Conservation (phyloP, 2,888 invertebrate genomes). For the Scaptomyza cyrtandrae region DNA sequence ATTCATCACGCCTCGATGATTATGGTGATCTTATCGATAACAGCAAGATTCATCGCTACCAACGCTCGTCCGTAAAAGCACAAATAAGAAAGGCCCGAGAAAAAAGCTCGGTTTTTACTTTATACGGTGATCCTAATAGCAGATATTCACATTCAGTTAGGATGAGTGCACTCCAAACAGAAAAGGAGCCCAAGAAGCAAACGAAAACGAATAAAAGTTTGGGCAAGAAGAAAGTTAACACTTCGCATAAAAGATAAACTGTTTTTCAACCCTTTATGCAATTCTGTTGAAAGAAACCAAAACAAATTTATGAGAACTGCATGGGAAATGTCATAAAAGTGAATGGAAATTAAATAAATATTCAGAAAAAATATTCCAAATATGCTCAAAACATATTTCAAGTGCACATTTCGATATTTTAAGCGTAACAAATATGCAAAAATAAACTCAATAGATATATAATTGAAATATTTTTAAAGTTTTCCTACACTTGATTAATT, state of each 20-base stretch:
- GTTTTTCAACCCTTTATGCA: conserved; percentile 7
- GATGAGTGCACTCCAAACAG: too few species aligned
- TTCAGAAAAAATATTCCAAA: too few species aligned
- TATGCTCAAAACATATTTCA: neutral
- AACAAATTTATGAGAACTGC: neutral
- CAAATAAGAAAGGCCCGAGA: neutral
- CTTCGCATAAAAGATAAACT: neutral
- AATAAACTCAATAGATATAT: too few species aligned
- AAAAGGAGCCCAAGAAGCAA: too few species aligned
- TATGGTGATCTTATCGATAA: neutral
- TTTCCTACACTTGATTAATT: too few species aligned
- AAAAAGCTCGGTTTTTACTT: neutral
- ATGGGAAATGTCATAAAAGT: neutral
- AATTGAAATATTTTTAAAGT: too few species aligned
- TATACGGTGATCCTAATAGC: neutral
- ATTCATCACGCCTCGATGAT: conserved; percentile 1
- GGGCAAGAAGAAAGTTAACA: neutral
- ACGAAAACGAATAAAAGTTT: too few species aligned
- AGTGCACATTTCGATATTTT: neutral
- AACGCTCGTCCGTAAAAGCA: neutral
- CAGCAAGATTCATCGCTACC: conserved; percentile 19
- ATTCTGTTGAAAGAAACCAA: conserved; percentile 23
- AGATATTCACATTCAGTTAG: too few species aligned
- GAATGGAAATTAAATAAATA: neutral
- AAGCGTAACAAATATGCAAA: too few species aligned